Evolutionary conservation across 2,113 vertebrate genomes (phyloP).

Genomic region (Hepsetus odoe): DNA sequence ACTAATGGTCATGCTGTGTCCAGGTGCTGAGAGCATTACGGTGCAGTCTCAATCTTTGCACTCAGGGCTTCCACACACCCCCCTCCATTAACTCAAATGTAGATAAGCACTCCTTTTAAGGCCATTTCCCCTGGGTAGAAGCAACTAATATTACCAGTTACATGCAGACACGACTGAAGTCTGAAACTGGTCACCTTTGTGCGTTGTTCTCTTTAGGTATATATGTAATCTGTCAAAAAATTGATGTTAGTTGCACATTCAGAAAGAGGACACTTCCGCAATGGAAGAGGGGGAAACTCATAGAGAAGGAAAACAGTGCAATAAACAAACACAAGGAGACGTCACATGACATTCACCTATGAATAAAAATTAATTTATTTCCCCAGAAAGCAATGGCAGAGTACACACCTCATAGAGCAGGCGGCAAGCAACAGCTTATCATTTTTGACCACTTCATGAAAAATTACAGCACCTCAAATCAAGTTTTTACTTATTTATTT

Average conservation of each 20-base stretch:
- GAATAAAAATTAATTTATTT: conserved; percentile 55
- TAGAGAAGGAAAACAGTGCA: not conserved
- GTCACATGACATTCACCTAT: conserved; percentile 39
- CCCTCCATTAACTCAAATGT: not conserved
- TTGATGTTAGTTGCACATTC: not conserved
- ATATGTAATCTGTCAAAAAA: not conserved
- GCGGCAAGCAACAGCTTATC: conserved; percentile 40
- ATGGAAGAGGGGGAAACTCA: not conserved
- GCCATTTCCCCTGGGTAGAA: conserved; percentile 27
- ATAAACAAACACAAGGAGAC: conserved; percentile 33
- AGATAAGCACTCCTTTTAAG: conserved; percentile 17
- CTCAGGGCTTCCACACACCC: conserved; percentile 15
- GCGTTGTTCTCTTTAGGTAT: not conserved
- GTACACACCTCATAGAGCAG: conserved; percentile 37
- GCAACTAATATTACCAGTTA: not conserved
- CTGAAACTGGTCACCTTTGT: not conserved
- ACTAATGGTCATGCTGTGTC: conserved; percentile 13
- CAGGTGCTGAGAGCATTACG: conserved; percentile 14
- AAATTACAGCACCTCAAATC: conserved; percentile 59
- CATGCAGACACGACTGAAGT: not conserved
- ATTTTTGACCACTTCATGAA: conserved; percentile 36
- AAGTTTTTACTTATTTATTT: conserved; percentile 63
- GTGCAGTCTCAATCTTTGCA: conserved; percentile 18
- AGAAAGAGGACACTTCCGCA: conserved; percentile 21
- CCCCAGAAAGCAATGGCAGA: conserved; percentile 43